Base-by-base conservation (phyloP, 2,888 invertebrate species). In the Habrosyne pyritoides region DNA sequence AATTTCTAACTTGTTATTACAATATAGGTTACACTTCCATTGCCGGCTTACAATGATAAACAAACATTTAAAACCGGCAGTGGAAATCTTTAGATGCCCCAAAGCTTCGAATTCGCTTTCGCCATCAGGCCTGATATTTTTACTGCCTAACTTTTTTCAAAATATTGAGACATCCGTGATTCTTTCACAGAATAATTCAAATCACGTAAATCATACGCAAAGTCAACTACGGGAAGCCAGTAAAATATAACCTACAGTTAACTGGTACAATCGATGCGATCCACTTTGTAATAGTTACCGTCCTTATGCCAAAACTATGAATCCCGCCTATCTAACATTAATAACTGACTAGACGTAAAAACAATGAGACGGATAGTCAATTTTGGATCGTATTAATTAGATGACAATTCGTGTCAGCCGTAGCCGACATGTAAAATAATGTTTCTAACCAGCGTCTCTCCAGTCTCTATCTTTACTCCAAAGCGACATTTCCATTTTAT, bases 301-400 rank as follows among this genome's bases (percentile, higher is more conserved):
- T 72, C 63, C 68, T 66, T 75, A 77, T 65, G 75, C 75, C 80
- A 78, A 79, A 66, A 69, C 68, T 76, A 76, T 64, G 68, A 75
- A 69, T 69, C 72, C 78, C 77, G 77, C 81, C 74, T 80, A 86
- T 69, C 81, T 83, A 82, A 79, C 71, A 76, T 80, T 80, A 85
- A 86, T 42, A 28, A 50, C 84, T 91, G 91, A 91, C 91, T 91
- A 91, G 91, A 88, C 80, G 86, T 86, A 87, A 87, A 83, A 81
- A 84, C 69, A 71, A 63, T 73, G 75, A 75, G 78, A 80, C 80
- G 54, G 52, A 56, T 61, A 50, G 36, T 12, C 22, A 52, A 14
- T 74, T 18, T 26, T 28, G 14, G 3, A 8, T 26, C n/a, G 2
- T 7, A 47, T 18, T 7, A 2, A 14, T 22, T 10, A 47, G 12